phyloP scores from a whole-genome alignment of 1,140 invertebrate species.

The Drosophila mauritiana region DNA sequence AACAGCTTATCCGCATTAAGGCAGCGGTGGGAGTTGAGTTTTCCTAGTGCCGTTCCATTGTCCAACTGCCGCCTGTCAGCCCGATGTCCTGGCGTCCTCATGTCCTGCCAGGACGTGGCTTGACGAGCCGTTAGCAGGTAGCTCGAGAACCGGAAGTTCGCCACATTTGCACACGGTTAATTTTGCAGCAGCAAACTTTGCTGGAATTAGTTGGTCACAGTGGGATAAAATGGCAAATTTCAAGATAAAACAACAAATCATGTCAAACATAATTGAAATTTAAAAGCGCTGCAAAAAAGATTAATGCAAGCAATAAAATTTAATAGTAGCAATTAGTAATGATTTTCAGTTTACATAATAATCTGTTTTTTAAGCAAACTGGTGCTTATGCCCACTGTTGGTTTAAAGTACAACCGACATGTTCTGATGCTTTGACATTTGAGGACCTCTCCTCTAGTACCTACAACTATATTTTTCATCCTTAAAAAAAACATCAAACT shows the following conservation, averaged over 20 bases:
- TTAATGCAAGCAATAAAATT: no score
- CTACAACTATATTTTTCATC: conserved; percentile 24
- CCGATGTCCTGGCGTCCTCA: conserved; percentile 30
- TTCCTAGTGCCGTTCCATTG: conserved; percentile 47
- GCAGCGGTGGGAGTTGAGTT: conserved; percentile 4
- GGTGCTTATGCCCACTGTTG: background rate
- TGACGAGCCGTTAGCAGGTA: conserved; percentile 31
- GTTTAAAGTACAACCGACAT: conserved; percentile 2
- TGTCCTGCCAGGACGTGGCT: conserved; percentile 34
- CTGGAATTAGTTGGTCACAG: conserved; percentile 17
- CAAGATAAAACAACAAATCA: background rate
- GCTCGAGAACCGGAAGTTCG: conserved; percentile 59
- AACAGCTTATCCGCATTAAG: conserved; percentile 56
- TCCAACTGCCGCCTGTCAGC: conserved; percentile 55
- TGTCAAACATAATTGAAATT: background rate
- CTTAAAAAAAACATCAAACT: conserved; percentile 24
- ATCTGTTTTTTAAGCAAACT: no score
- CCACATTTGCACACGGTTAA: conserved; percentile 65
- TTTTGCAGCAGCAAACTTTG: conserved; percentile 56
- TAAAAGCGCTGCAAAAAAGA: no score
- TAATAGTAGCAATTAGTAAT: no score
- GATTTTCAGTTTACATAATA: no score
- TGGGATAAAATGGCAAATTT: conserved; percentile 11
- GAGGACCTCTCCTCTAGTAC: background rate
- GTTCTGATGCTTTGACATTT: conserved; percentile 54